Conservation (phyloP, 1,140 invertebrate species). For the Parapsyche elsis region DNA sequence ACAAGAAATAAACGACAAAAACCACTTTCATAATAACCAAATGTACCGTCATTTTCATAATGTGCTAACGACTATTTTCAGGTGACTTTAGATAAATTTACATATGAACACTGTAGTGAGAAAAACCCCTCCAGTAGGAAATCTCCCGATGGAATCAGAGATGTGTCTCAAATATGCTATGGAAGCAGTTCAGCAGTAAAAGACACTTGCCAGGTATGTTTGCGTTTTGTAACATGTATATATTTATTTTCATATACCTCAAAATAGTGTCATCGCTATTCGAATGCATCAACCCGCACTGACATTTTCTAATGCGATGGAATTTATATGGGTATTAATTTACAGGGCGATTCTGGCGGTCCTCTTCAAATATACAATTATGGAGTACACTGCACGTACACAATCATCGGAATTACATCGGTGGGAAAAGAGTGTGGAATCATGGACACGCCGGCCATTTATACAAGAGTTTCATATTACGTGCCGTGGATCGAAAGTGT, state of each 20-base stretch:
- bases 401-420: constrained; percentile 66
- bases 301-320: no score
- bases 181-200: neutral
- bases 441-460: constrained; percentile 68
- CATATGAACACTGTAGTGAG: neutral
- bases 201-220: constrained; percentile 25
- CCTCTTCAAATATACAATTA: constrained; percentile 62
- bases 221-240: no score
- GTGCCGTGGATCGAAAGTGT: constrained; percentile 72
- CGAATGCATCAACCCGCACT: no score
- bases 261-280: no score
- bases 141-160: neutral
- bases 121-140: neutral
- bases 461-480: constrained; percentile 70
- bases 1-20: no score
- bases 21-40: no score
- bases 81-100: constrained; percentile 22
- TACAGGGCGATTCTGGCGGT: constrained; percentile 72
- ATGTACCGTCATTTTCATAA: no score
- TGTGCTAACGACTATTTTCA: neutral
- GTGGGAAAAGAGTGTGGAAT: constrained; percentile 69
- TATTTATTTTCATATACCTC: no score
- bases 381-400: constrained; percentile 62
- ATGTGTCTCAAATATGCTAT: constrained; percentile 9
- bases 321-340: no score